phyloP scores from a whole-genome alignment of 2,888 invertebrate species.

The Metallyticus violacea region DNA sequence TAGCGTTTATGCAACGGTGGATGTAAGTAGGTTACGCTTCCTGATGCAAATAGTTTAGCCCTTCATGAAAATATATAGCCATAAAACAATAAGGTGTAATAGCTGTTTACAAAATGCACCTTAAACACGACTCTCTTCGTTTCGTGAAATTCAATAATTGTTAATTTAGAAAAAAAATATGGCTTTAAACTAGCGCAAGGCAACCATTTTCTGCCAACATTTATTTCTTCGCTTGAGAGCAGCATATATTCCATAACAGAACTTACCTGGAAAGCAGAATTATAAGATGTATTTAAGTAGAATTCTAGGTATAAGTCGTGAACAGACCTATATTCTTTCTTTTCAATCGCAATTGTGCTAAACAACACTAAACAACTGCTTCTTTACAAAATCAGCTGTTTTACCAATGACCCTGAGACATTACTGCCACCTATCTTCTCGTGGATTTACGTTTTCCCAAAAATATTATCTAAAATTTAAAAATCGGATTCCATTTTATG shows the following conservation, averaged over 20 bases:
- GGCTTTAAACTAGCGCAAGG: background rate
- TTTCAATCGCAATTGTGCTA: background rate
- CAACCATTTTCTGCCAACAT: background rate
- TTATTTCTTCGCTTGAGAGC: background rate
- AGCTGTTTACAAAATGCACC: background rate
- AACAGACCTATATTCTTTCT: background rate
- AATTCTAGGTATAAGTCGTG: background rate
- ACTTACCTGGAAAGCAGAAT: background rate
- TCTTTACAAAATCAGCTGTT: slow-evolving; percentile 16
- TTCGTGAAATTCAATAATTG: background rate
- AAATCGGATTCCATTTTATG: background rate
- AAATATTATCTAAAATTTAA: background rate
- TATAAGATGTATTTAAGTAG: background rate
- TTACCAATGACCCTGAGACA: background rate
- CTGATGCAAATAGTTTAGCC: background rate
- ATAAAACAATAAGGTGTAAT: background rate
- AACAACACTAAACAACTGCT: slow-evolving; percentile 5
- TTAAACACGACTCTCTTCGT: background rate
- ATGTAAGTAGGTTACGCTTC: background rate
- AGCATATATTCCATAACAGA: background rate
- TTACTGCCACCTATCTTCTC: slow-evolving; percentile 3
- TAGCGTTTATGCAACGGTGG: background rate
- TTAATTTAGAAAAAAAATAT: background rate
- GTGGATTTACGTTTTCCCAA: background rate
- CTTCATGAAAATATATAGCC: background rate